Evolutionary conservation across 2,888 invertebrate species (phyloP), one percentile per base, ranked within the genome.

Genomic region (Aspidiotus destructor): DNA sequence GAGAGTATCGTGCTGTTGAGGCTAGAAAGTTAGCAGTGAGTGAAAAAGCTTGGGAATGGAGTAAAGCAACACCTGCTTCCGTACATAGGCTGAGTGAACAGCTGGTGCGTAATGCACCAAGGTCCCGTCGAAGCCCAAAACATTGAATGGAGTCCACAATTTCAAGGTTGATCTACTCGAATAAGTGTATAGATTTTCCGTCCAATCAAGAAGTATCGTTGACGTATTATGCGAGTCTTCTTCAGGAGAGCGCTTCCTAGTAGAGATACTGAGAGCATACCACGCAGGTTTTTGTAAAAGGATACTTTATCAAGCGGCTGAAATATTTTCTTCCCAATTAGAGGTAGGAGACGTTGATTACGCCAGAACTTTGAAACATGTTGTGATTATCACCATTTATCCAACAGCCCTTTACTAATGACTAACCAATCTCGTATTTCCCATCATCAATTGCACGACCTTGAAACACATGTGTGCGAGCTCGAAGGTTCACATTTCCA

Each of bases 161-260:
- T n/a, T n/a, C n/a, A n/a, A n/a, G n/a, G n/a, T n/a, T n/a, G n/a
- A n/a, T n/a, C n/a, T n/a, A n/a, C n/a, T n/a, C n/a, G n/a, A n/a
- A n/a, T n/a, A n/a, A n/a, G n/a, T n/a, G n/a, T n/a, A n/a, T n/a
- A 48, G n/a, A n/a, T n/a, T n/a, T n/a, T n/a, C n/a, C n/a, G n/a
- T n/a, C n/a, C 55, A 55, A 9, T 55, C 55, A 55, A 16, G 16
- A 11, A 16, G 55, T 55, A 11, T 58, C 16, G 58, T 58, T 7
- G 58, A 58, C 58, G 58, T 58, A 16, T 58, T 58, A 16, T 58
- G 58, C 58, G 58, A 7, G 58, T 58, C 58, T 8, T 11, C 8
- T 58, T 58, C 58, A 11, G 58, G 58, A n/a, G n/a, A 58, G 16
- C 8, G 16, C 7, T 58, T 58, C 17, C 16, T 58, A 7, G 28